Conservation (phyloP, 2,797 vertebrate species). For the Neosilurus mollespiculum region DNA sequence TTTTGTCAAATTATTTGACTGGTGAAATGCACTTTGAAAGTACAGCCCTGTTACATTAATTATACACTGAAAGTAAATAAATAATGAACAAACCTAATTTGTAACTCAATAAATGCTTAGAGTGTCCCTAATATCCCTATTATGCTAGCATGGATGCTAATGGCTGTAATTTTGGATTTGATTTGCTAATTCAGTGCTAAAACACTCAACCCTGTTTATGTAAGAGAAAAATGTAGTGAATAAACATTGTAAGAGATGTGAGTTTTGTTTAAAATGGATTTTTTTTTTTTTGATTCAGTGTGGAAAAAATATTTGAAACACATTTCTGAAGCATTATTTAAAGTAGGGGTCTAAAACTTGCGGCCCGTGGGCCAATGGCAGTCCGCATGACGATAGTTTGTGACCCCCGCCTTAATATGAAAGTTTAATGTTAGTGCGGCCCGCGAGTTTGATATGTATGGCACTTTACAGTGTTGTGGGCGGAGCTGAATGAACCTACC, state of each 20-base stretch:
- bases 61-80: background rate
- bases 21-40: background rate
- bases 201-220: too few relatives aligned
- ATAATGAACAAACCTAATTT: too few relatives aligned
- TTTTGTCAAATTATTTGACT: background rate
- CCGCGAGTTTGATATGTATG: too few relatives aligned
- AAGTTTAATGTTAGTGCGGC: too few relatives aligned
- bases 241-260: background rate
- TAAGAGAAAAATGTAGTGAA: background rate
- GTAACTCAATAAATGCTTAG: too few relatives aligned
- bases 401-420: too few relatives aligned
- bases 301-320: background rate
- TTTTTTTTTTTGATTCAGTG: background rate
- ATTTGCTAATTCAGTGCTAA: background rate
- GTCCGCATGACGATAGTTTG: too few relatives aligned
- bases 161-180: background rate
- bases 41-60: background rate
- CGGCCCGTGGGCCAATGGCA: too few relatives aligned
- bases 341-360: too few relatives aligned
- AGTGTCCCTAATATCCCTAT: background rate
- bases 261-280: background rate
- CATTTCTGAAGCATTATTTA: too few relatives aligned
- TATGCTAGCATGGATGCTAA: background rate
- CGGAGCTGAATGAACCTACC: too few relatives aligned
- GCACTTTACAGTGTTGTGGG: too few relatives aligned